phyloP scores from a whole-genome alignment of 2,113 vertebrate genomes.

The Anser brachyrhynchus region DNA sequence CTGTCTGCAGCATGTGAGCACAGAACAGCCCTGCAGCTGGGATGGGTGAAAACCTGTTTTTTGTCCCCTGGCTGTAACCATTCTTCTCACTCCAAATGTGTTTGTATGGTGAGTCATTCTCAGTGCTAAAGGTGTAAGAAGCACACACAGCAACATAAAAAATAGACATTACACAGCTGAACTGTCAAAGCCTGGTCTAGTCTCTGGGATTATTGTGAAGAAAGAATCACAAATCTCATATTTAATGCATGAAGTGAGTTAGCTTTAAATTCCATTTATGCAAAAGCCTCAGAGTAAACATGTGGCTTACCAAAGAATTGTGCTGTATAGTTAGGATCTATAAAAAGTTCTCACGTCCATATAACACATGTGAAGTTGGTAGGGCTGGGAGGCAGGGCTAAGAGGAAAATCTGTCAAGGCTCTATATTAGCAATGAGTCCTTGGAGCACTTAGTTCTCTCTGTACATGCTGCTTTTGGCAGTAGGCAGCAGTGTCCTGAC shows the following conservation, averaged over 20 bases:
- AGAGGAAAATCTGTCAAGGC: not conserved
- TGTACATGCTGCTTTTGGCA: not conserved
- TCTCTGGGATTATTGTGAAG: not conserved
- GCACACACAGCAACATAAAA: slow-evolving; percentile 4
- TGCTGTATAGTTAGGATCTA: not conserved
- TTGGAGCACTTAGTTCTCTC: not conserved
- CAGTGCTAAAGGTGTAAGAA: slow-evolving; percentile 15
- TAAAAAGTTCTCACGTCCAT: not conserved
- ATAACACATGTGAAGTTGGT: rapidly evolving
- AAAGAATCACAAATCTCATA: not conserved
- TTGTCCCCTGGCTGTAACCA: not conserved
- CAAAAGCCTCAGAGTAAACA: not conserved
- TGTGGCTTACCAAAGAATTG: not conserved
- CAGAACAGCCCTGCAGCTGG: slow-evolving; percentile 4
- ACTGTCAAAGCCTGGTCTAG: not conserved
- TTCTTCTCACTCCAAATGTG: slow-evolving; percentile 19
- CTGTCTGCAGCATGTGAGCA: not conserved
- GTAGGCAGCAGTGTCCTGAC: not conserved
- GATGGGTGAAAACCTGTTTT: not conserved
- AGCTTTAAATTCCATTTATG: not conserved
- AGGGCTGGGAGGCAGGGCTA: not conserved
- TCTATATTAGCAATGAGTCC: not conserved
- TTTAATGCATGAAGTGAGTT: slow-evolving; percentile 23
- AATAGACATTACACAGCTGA: slow-evolving; percentile 25
- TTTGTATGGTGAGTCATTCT: not conserved